phyloP scores from a whole-genome alignment of 2,113 vertebrate genomes.

The Regulus satrapa region DNA sequence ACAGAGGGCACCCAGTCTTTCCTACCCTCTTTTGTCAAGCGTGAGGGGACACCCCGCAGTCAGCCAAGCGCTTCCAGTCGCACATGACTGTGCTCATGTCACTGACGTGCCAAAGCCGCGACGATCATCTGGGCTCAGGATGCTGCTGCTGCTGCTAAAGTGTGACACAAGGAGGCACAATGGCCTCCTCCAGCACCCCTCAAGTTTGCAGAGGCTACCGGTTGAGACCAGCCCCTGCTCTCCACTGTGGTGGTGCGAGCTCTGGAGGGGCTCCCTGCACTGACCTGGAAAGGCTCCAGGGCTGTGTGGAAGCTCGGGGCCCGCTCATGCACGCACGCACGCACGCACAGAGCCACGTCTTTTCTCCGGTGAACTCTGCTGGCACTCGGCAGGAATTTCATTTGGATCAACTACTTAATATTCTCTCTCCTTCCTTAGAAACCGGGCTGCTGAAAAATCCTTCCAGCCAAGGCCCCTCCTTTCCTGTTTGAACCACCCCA shows the following conservation, averaged over 20 bases:
- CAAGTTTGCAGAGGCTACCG: background rate
- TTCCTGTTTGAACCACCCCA: conserved; percentile 45
- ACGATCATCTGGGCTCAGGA: background rate
- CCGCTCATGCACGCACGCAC: background rate
- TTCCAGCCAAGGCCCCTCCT: conserved; percentile 45
- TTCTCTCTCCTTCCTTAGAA: conserved; percentile 43
- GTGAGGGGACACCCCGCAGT: background rate
- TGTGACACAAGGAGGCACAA: background rate
- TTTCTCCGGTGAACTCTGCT: conserved; percentile 53
- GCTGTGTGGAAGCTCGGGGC: background rate
- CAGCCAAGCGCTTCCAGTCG: background rate
- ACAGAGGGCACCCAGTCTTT: background rate
- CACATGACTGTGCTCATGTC: background rate
- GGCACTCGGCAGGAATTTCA: conserved; percentile 34
- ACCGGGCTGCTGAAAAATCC: conserved; percentile 33
- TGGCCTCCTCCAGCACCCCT: background rate
- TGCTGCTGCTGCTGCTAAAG: background rate
- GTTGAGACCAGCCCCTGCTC: background rate
- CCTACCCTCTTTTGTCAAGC: background rate
- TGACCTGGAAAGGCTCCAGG: background rate
- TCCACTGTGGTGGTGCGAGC: background rate
- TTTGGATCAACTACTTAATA: conserved; percentile 62
- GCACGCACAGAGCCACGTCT: conserved; percentile 12
- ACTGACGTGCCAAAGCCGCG: background rate
- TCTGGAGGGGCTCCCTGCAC: background rate